These are phyloP conservation scores for Xiphydria camelus DNA, from an alignment of 2,888 invertebrate genomes.

Conservation along the genomic window DNA sequence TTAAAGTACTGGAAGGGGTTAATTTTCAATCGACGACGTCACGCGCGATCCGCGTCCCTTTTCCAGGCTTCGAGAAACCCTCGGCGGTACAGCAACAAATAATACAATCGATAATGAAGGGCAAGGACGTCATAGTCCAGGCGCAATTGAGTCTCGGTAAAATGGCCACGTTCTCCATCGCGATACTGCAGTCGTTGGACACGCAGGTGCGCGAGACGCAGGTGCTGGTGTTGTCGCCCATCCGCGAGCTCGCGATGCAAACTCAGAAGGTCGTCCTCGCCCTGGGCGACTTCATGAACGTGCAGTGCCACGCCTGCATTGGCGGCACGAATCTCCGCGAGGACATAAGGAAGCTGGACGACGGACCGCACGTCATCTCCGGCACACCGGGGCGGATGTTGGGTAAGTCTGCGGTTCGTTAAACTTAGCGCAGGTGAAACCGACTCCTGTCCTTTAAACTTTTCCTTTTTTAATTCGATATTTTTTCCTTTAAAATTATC, in stretches of 20 bases:
- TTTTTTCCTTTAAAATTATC: too few species aligned
- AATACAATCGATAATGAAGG: constrained; percentile 94
- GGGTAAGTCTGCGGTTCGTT: constrained; percentile 64
- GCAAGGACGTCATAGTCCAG: constrained; percentile 97
- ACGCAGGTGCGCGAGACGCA: constrained; percentile 91
- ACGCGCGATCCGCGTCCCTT: constrained; percentile 9
- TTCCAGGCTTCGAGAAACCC: constrained; percentile 94
- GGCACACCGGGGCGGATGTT: constrained; percentile 99
- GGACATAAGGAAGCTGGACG: constrained; percentile 96
- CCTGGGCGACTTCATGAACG: constrained; percentile 97
- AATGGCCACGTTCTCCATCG: constrained; percentile 97
- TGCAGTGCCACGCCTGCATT: constrained; percentile 98
- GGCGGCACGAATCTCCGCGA: constrained; percentile 98
- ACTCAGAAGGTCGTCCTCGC: constrained; percentile 96
- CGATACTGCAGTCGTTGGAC: constrained; percentile 91
- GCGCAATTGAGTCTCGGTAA: constrained; percentile 99
- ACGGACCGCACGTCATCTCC: constrained; percentile 98
- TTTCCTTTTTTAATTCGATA: too few species aligned
- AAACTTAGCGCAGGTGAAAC: constrained; percentile 1
- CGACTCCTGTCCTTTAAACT: too few species aligned
- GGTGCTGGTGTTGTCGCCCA: constrained; percentile 92
- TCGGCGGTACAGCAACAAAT: constrained; percentile 98
- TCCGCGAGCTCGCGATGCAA: constrained; percentile 95
- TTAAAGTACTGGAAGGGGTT: too few species aligned
- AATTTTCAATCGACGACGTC: too few species aligned